Evolutionary conservation across 2,888 invertebrate genomes (phyloP).

Genomic region (Drosophila phalerata): DNA sequence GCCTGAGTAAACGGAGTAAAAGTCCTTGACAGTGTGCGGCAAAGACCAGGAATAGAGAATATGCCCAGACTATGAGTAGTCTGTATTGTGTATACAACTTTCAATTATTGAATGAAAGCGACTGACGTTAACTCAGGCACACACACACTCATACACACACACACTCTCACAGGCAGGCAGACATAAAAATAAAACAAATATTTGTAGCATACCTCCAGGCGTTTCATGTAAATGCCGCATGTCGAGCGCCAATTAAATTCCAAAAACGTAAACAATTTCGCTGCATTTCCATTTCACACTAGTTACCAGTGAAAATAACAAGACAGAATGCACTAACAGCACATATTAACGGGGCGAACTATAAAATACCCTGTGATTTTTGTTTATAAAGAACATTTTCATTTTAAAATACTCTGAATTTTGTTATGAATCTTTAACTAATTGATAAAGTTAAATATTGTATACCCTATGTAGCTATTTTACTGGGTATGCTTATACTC

Average conservation of each 20-base stretch:
- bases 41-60: constrained; percentile 18
- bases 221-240: constrained; percentile 56
- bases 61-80: constrained; percentile 13
- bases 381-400: background rate
- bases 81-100: constrained; percentile 31
- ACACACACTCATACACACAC: constrained; percentile 30
- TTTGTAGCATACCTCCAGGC: constrained; percentile 74
- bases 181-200: constrained; percentile 58
- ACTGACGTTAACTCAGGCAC: constrained; percentile 22
- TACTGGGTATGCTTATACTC: constrained; percentile 36
- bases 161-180: background rate
- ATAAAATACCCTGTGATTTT: constrained; percentile 13
- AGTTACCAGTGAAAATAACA: constrained; percentile 55
- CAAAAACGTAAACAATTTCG: constrained; percentile 69
- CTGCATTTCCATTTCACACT: constrained; percentile 73
- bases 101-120: constrained; percentile 69
- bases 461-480: background rate
- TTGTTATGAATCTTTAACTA: background rate
- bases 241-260: constrained; percentile 73
- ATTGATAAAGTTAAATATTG: background rate
- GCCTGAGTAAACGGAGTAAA: constrained; percentile 44
- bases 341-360: too few species aligned
- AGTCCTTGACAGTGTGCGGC: constrained; percentile 70
- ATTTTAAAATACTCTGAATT: background rate
- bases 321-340: constrained; percentile 29